Conservation (phyloP, 2,113 vertebrate genomes). For the Chaetodon trifascialis region DNA sequence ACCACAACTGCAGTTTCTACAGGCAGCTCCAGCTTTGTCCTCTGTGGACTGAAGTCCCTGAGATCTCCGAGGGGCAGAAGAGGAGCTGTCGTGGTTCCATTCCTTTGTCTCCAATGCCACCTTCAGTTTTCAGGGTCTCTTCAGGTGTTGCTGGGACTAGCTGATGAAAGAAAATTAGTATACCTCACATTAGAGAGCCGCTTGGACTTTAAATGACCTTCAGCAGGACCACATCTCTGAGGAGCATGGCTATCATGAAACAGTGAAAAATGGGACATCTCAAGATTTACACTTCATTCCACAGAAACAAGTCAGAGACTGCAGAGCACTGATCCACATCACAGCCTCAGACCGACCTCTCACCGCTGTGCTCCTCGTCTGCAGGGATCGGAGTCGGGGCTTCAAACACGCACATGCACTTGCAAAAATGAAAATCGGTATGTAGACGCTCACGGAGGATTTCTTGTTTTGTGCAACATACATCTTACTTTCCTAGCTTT, state of each 20-base stretch:
- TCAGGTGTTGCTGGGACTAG: background rate
- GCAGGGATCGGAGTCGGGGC: background rate
- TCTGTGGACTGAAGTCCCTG: background rate
- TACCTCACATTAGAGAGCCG: fast-evolving
- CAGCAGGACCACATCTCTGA: background rate
- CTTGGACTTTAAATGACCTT: background rate
- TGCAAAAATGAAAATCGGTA: background rate
- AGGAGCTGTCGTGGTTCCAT: background rate
- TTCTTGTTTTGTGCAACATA: background rate
- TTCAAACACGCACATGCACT: background rate
- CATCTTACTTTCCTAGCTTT: background rate
- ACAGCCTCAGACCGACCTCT: slow-evolving; percentile 10
- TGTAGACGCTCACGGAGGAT: background rate
- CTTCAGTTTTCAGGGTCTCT: background rate
- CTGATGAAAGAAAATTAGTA: background rate
- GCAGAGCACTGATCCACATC: background rate
- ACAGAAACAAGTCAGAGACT: background rate
- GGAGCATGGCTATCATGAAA: background rate
- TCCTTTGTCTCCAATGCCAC: background rate
- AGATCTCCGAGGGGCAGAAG: background rate
- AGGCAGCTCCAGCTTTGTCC: background rate
- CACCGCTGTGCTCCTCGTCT: background rate
- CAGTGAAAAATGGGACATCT: background rate
- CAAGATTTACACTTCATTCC: background rate
- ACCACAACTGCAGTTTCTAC: slow-evolving; percentile 8